Percentiles rank a stretch among this genome's conserved stretches.
These are phyloP conservation scores for Anguilla anguilla DNA, from an alignment of 2,797 vertebrate species.

Conservation along the genomic window DNA sequence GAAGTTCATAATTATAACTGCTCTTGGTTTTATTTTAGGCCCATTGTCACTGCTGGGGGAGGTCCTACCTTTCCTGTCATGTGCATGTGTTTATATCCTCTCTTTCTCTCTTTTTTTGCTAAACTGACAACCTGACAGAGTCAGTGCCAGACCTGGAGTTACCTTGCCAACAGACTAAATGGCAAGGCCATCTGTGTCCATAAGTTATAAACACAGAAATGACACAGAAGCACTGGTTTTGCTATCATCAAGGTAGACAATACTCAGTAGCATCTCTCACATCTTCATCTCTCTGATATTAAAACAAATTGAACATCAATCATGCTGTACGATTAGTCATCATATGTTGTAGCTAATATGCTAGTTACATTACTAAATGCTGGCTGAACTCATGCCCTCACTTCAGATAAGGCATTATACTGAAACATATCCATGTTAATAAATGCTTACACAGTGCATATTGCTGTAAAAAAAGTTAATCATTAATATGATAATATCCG, in stretches of 20 bases:
- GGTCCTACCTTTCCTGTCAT: slow-evolving; percentile 3
- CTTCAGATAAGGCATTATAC: not conserved
- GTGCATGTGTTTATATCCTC: not conserved
- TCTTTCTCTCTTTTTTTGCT: not conserved
- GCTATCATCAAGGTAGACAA: not conserved
- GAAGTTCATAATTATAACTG: not conserved
- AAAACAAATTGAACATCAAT: not conserved
- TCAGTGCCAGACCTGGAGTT: not conserved
- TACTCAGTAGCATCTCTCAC: not conserved
- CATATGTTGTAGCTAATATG: not conserved
- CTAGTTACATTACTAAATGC: not conserved
- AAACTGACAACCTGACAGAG: not conserved
- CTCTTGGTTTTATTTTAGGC: not conserved
- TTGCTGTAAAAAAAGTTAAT: too few relatives aligned
- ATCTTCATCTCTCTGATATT: not conserved
- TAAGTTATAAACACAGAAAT: not conserved
- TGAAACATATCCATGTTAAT: not conserved
- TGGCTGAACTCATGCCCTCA: not conserved
- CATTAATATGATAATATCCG: too few relatives aligned
- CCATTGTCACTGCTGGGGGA: not conserved
- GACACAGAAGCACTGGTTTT: not conserved
- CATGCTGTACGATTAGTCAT: not conserved
- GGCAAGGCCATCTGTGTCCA: not conserved
- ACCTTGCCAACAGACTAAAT: not conserved
- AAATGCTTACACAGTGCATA: not conserved